These are phyloP conservation scores for Sander vitreus DNA, from an alignment of 2,113 vertebrate genomes.

Conservation along the genomic window DNA sequence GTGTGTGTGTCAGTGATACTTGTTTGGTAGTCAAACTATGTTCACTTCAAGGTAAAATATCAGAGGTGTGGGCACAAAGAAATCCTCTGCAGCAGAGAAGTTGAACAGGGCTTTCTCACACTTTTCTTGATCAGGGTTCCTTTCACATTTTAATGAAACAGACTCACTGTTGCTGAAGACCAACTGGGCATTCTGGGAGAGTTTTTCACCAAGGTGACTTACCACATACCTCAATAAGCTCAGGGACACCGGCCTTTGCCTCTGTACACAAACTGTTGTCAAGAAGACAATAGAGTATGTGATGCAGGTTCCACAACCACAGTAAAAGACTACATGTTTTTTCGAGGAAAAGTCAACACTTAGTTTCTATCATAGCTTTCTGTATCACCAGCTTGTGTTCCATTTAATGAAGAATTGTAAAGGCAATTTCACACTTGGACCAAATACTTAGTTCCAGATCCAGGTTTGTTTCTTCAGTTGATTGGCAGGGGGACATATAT, in stretches of 20 bases:
- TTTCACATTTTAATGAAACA: constrained; percentile 32
- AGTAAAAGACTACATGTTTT: not conserved
- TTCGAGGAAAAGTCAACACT: not conserved
- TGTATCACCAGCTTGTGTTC: not conserved
- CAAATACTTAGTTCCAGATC: not conserved
- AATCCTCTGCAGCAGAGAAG: constrained; percentile 3
- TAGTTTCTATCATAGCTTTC: not conserved
- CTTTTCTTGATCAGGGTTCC: constrained; percentile 31
- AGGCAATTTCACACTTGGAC: not conserved
- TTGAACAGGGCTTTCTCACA: not conserved
- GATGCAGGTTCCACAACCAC: not conserved
- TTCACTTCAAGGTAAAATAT: constrained; percentile 24
- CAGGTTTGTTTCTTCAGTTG: not conserved
- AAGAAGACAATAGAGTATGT: not conserved
- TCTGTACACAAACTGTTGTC: constrained; percentile 1
- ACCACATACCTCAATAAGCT: not conserved
- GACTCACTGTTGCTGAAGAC: not conserved
- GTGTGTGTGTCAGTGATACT: not conserved
- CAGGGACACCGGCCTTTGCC: constrained; percentile 11
- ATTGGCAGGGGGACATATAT: not conserved
- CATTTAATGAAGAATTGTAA: not conserved
- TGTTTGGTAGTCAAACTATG: constrained; percentile 26
- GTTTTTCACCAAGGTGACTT: constrained; percentile 28
- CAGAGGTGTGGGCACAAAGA: not conserved
- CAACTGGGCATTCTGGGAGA: constrained; percentile 16